Base-by-base conservation (phyloP, 2,113 vertebrate species). In the Mystacornis crossleyi region DNA sequence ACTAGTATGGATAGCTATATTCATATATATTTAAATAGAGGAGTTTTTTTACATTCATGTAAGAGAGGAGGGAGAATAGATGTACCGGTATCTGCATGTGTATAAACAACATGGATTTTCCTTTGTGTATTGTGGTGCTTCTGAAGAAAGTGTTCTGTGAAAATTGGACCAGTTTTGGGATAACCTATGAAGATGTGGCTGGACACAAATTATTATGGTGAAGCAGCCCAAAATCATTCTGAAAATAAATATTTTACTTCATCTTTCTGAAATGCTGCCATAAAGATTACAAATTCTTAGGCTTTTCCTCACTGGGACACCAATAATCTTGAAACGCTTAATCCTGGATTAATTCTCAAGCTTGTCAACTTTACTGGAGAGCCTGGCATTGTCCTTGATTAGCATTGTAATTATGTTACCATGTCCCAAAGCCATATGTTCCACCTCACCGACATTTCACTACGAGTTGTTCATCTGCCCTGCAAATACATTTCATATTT, bases 341-440 rank as follows among this genome's bases (percentile, higher is more conserved):
- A 96, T 96, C 90, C 92, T 88, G 85, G 90, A 96, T 96, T 96
- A 97, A 93, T 86, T 92, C 58, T 92, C 79, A 87, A 83, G 67
- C 71, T 94, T 96, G 93, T 96, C 93, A 95, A 64, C 51, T 95
- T 94, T 74, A 64, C 75, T 77, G 71, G 42, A 93, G 84, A 92
- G 71, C 66, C 80, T 90, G 48, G 9, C 28, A 74, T 96, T 95
- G 93, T 92, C 90, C 90, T 96, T 93, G 85, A 94, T 94, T 90
- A 95, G 60, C 79, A 81, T 7, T 96, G 71, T 67, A 94, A 95
- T 90, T 96, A 90, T 48, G 43, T 88, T 86, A 74, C 82, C 64
- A 60, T 71, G 60, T 70, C 87, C 74, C 74, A 81, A 88, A 93
- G 13, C 24, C 60, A 12, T 67, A 94, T 93, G 93, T 96, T 95